Conservation (phyloP, 1,140 invertebrate species). For the Eciton burchellii region DNA sequence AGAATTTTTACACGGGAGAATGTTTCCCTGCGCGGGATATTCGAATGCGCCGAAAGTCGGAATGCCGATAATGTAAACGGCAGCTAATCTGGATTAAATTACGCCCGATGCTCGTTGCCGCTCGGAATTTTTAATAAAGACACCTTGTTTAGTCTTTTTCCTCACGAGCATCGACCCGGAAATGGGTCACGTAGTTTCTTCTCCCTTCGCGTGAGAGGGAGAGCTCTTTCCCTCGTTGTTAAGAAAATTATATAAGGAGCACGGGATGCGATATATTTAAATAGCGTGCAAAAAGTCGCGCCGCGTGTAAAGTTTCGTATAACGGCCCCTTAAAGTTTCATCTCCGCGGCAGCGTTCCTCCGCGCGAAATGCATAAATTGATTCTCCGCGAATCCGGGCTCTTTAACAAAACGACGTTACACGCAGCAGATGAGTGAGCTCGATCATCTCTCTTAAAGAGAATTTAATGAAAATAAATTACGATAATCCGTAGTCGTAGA, state of each 20-base stretch:
- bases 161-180: neutral
- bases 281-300: neutral
- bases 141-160: too few relatives aligned
- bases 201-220: too few relatives aligned
- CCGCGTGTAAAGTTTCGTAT: neutral
- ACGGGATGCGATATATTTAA: neutral
- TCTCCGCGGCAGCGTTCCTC: too few relatives aligned
- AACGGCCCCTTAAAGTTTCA: neutral
- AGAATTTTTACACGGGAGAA: constrained; percentile 28
- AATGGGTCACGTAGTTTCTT: neutral
- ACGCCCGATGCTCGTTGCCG: neutral
- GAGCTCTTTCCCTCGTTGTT: neutral
- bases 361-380: neutral
- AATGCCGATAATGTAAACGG: neutral
- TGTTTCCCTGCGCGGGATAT: neutral
- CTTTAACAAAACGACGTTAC: too few relatives aligned
- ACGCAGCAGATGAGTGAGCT: too few relatives aligned
- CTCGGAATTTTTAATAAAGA: neutral
- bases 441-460: too few relatives aligned
- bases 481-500: too few relatives aligned
- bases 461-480: too few relatives aligned
- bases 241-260: neutral
- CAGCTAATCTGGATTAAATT: neutral
- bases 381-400: neutral
- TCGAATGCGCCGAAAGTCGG: neutral